Evolutionary conservation across 35 echinoderm and acorn worm species (phyloP), one percentile per base, ranked within the genome.

Genomic region (Antedon bifida): DNA sequence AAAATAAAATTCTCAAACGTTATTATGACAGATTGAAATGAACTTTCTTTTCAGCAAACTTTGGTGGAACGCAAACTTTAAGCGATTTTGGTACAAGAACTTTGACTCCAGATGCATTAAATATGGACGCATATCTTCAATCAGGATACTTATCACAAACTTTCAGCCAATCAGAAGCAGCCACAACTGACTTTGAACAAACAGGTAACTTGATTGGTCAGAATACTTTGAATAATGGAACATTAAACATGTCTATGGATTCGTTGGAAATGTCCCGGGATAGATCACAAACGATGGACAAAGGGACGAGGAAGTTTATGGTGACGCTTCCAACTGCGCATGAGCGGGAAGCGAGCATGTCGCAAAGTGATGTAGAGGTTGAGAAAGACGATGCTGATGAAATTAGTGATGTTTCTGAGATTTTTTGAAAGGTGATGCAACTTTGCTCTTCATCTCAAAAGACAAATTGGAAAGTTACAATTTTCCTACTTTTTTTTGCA

Each of bases 71-170:
- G 12, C 82, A 84, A 19, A 56, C 83, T n/a, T 31, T 84, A 33
- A 28, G 39, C 5, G 82, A 85, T 19, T 5, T 44, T 7, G 76
- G 64, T 45, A 85, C 85, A 31, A 83, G 90, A 77, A 97, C 94
- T 19, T 81, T 93, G 78, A 92, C 95, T 35, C 95, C 95, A n/a
- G 95, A 99, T 46, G 90, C 88, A n/a, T 87, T 99, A 33, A 99
- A 93, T 74, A 84, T 99, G 82, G 91, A 93, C n/a, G 88, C 85
- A 2, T 81, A 90, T 30, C 90, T 99, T 28, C 90, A 99, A 77
- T 99, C 95, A 51, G 95, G 95, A 3, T 99, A 99, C 82, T 83
- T 99, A 30, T 89, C 87, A 32, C 95, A 86, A 80, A 92, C 90
- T 13, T 97, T 92, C 85, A 97, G 94, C 85, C 89, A 96, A 74